Evolutionary conservation across 1,140 invertebrate species (phyloP), one percentile per base, ranked within the genome.

Genomic region (Bombus consobrinus): DNA sequence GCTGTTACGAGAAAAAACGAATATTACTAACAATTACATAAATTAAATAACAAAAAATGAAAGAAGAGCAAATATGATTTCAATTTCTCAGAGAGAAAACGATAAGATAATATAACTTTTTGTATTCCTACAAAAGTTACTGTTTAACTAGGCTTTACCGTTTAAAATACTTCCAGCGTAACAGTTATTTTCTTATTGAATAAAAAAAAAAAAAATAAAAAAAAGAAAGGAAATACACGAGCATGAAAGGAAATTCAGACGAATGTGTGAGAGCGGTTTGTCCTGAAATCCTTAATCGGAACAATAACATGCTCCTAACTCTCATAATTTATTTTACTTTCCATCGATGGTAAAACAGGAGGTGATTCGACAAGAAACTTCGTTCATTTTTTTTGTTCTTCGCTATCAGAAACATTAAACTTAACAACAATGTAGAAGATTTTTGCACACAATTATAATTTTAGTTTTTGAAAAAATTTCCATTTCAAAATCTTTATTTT

Each of bases 241-340:
- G 59, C 43, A 64, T n/a, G 18, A 53, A 59, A 66, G 39, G 43
- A 87, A 77, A 53, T 34, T 15, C 47, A 78, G 53, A 62, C 22
- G 53, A 47, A 66, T 37, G 76, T 47, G 69, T 74, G 86, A 75
- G 86, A 79, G n/a, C 25, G 53, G 73, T 81, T 37, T 66, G 59
- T 83, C 59, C 74, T 71, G 57, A 88, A 84, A 66, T 88, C 66
- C 79, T 85, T 88, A 77, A 77, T 59, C 18, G 75, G 41, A 12
- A 76, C 82, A 83, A 87, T 69, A 88, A 80, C 64, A 59, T 37
- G 64, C 71, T 82, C 25, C n/a, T 72, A 84, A 84, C 32, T 88
- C 64, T 76, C 47, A 62, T 57, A 47, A 71, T 86, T 87, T 81
- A 87, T 84, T 84, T 78, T 84, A 79, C 77, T 87, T 89, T 87